Conservation (phyloP, 2,888 invertebrate species). For the Lithophane socia region DNA sequence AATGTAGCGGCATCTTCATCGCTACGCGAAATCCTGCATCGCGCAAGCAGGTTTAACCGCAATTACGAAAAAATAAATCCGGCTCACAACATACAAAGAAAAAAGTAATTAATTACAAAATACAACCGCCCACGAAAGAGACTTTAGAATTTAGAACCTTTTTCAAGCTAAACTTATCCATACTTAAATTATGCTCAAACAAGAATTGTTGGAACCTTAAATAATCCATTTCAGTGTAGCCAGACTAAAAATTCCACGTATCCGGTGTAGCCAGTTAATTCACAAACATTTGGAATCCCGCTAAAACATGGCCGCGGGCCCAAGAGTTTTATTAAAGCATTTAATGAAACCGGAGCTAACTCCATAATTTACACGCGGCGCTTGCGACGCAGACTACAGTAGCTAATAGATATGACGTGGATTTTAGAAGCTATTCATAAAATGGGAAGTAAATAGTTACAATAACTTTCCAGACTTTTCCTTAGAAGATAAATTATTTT, state of each 20-base stretch:
- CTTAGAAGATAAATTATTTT: background rate
- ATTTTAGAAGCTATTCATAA: conserved; percentile 8
- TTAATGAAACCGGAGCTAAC: conserved; percentile 79
- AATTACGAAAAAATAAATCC: background rate
- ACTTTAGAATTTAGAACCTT: background rate
- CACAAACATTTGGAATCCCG: conserved; percentile 48
- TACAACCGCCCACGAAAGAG: background rate
- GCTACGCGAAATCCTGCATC: no score
- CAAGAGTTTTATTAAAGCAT: conserved; percentile 77
- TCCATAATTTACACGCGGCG: conserved; percentile 78
- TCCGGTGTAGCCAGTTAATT: conserved; percentile 47
- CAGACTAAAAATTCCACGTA: conserved; percentile 10
- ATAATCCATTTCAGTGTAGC: conserved; percentile 2
- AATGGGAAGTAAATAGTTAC: background rate
- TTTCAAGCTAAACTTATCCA: background rate
- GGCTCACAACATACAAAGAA: background rate
- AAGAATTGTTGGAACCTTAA: conserved; percentile 1
- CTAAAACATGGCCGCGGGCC: conserved; percentile 42
- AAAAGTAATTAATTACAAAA: conserved; percentile 1
- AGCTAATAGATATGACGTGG: conserved; percentile 53
- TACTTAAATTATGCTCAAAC: conserved; percentile 1
- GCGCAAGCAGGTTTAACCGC: no score
- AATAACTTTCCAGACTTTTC: background rate
- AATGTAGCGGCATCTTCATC: no score
- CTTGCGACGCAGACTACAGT: conserved; percentile 50